These are phyloP conservation scores for Rhadinocentrus ornatus DNA, from an alignment of 2,797 vertebrate genomes.

Conservation along the genomic window DNA sequence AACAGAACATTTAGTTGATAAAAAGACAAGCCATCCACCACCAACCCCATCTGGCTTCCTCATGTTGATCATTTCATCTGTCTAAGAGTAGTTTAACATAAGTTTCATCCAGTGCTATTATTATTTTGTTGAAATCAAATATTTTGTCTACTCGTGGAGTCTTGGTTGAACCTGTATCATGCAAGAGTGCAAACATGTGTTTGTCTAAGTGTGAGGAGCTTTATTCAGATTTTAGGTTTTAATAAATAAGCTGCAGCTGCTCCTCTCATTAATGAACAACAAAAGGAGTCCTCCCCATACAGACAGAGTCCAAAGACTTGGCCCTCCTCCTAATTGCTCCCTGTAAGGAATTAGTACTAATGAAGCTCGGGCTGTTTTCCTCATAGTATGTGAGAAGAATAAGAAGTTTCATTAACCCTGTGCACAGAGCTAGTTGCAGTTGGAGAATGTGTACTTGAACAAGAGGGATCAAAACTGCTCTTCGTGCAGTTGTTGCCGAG, in stretches of 20 bases:
- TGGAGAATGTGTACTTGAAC: slow-evolving; percentile 1
- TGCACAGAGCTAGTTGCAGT: neutral
- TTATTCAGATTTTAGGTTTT: slow-evolving; percentile 42
- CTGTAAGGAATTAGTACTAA: slow-evolving; percentile 33
- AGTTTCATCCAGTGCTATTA: no score
- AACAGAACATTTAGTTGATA: no score
- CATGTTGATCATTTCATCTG: no score
- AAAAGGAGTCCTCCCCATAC: slow-evolving; percentile 51
- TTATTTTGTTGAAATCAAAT: no score
- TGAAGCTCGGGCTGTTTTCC: slow-evolving; percentile 22
- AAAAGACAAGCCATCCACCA: no score
- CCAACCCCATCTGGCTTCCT: no score
- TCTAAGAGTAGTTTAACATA: no score
- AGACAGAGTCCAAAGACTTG: slow-evolving; percentile 20
- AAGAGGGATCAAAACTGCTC: neutral
- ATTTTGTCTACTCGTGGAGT: no score
- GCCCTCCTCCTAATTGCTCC: slow-evolving; percentile 39
- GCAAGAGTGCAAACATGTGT: neutral
- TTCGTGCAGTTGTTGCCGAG: neutral
- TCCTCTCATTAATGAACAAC: slow-evolving; percentile 44
- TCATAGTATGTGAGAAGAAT: slow-evolving; percentile 67
- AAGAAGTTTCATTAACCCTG: slow-evolving; percentile 18
- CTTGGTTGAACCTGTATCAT: no score
- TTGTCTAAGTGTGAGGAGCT: slow-evolving; percentile 25
- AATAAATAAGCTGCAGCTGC: slow-evolving; percentile 39